Base-by-base conservation (phyloP, 2,797 vertebrate genomes). In the Coendou prehensilis region DNA sequence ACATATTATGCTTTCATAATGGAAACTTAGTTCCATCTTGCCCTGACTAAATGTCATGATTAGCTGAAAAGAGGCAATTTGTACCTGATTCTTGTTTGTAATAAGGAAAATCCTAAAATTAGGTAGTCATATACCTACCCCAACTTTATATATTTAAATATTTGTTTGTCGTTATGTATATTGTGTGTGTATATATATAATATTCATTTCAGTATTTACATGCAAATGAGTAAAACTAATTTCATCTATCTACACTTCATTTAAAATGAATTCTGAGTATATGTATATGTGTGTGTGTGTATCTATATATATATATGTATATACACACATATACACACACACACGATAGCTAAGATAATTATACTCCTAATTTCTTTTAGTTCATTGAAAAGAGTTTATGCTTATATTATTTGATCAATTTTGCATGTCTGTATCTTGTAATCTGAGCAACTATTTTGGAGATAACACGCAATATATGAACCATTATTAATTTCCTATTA, bases 161-260 rank as follows among this genome's bases (percentile, higher is more conserved):
- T 54, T 0, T 84, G 5, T 45, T 14, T 89, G 7, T 52, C 9
- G 57, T 79, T 56, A 26, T 73, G 33, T 61, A 23, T 81, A 41
- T 2, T 54, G 5, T 79, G 8, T 79, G 1, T 37, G 9, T 18
- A 1, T 89, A 0, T 79, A 2, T 92, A 9, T 82, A 33, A 73
- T 82, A 95, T 94, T 88, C 73, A 92, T 63, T 67, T 82, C 4
- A 33, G 1, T 79, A 54, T 78, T 83, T 96, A 94, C 93, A n/a
- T 83, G 61, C 17, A 59, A 84, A 81, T 15, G 52, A 13, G 13
- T 26, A 45, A 89, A 78, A 84, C 37, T 87, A 20, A 23, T 84
- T 97, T 95, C 11, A 71, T 95, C 47, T 87, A 4, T 87, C 13
- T 28, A 85, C 26, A 57, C 30, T 97, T 95, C 18, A 82, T 87